Base-by-base conservation (phyloP, 1,140 invertebrate species). In the Dreissena polymorpha region DNA sequence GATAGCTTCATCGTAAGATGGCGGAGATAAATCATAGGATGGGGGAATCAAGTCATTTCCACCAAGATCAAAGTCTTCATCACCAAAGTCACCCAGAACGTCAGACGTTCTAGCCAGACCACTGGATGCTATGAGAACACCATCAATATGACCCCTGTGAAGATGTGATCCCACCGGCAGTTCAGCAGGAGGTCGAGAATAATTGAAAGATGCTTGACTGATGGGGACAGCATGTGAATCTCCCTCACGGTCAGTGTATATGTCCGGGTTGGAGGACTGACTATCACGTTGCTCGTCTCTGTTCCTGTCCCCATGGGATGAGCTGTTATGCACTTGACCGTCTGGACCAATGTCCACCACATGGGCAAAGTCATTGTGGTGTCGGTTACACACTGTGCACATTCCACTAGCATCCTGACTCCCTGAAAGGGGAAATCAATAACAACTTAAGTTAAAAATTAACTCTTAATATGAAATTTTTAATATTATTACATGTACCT, bases 11-110 rank as follows among this genome's bases (percentile, higher is more conserved):
- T 82, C 79, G 68, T 82, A 82, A 29, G 79, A 82, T 25, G 79
- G 79, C 5, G 79, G 79, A 13, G 70, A 82, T 51, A 82, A 82
- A 68, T 82, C 79, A 53, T 82, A 82, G 14, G 79, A 82, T 16
- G 79, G 79, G 55, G 79, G 79, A 29, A 82, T 82, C 67, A 82
- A 74, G 72, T 82, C 79, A 82, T 82, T 73, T 18, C 70, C 79
- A 65, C 79, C 74, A 21, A 82, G 39, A 72, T 82, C 79, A 25
- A 82, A 73, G 21, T 82, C 79, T 49, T 60, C 29, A 53, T 71
- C 77, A n/a, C 39, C 29, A 63, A 50, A 53, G 72, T 73, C 78
- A 14, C 50, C 23, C 57, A 80, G 60, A 29, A 49, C 51, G 70
- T 65, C 68, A 74, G 39, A 49, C 21, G 23, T 53, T 71, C 64